Percentiles rank a stretch among this genome's conserved stretches.
phyloP scores from a whole-genome alignment of 1,140 invertebrate species.

The Hypothenemus hampei region DNA sequence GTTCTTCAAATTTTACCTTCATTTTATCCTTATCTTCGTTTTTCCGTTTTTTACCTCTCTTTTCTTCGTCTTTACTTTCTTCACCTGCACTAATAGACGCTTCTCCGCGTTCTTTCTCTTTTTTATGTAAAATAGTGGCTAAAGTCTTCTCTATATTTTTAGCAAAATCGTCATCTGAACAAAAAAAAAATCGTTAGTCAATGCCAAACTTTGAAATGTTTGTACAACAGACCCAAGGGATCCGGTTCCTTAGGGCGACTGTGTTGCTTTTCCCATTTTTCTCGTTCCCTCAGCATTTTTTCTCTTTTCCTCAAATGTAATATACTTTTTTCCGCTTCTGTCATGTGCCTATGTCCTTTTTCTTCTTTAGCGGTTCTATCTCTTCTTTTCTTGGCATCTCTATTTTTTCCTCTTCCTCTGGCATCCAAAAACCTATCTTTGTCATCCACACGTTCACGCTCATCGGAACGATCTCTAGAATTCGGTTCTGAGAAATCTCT shows the following conservation, averaged over 20 bases:
- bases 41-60: conserved; percentile 36
- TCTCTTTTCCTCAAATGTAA: conserved; percentile 42
- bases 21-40: conserved; percentile 12
- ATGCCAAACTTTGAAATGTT: too few relatives aligned
- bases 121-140: conserved; percentile 56
- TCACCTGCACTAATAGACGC: conserved; percentile 29
- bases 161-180: conserved; percentile 65
- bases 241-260: conserved; percentile 4
- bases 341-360: conserved; percentile 37
- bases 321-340: conserved; percentile 44
- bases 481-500: conserved; percentile 3
- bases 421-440: conserved; percentile 40
- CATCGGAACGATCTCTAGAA: background rate
- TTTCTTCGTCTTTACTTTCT: conserved; percentile 43
- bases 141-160: conserved; percentile 71
- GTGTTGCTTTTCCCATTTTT: conserved; percentile 37
- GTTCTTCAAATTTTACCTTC: conserved; percentile 20
- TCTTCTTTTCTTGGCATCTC: conserved; percentile 42
- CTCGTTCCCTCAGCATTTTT: conserved; percentile 39
- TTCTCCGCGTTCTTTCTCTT: conserved; percentile 43
- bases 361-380: conserved; percentile 26
- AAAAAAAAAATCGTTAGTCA: too few relatives aligned
- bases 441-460: conserved; percentile 8
- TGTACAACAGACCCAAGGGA: conserved; percentile 9
- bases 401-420: conserved; percentile 29